Percentiles rank a stretch among this genome's conserved stretches.
Conservation (phyloP, 2,113 vertebrate genomes). For the Poeciliopsis retropinna region DNA sequence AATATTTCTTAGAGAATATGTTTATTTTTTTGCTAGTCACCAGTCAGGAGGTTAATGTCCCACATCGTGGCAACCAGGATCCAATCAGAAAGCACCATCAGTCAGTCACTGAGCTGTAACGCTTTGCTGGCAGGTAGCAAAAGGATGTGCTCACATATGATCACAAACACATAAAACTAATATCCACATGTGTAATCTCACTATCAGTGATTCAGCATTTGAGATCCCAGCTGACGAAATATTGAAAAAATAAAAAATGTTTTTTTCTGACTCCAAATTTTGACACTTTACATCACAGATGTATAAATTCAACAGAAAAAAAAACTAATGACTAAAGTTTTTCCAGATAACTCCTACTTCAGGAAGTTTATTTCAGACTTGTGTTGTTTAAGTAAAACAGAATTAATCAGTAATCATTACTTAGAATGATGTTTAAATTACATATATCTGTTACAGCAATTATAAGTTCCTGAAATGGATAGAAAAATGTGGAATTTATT, state of each 20-base stretch:
- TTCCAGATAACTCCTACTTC: neutral
- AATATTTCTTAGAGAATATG: neutral
- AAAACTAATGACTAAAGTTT: slow-evolving; percentile 26
- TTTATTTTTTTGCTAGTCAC: slow-evolving; percentile 25
- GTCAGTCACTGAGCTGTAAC: slow-evolving; percentile 65
- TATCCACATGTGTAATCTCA: slow-evolving; percentile 6
- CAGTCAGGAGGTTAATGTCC: slow-evolving; percentile 70
- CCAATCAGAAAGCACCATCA: slow-evolving; percentile 66
- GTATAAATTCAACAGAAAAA: slow-evolving; percentile 30
- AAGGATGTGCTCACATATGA: slow-evolving; percentile 16
- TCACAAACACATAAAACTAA: slow-evolving; percentile 23
- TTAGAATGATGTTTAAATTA: slow-evolving; percentile 43
- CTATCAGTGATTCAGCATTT: slow-evolving; percentile 1
- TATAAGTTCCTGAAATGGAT: slow-evolving; percentile 1
- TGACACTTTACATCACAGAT: slow-evolving; percentile 39
- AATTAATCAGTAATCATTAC: slow-evolving; percentile 37
- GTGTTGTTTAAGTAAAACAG: slow-evolving; percentile 13
- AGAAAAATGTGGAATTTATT: slow-evolving; percentile 24
- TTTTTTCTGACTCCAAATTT: slow-evolving; percentile 30
- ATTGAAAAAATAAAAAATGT: slow-evolving; percentile 22
- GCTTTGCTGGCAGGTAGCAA: slow-evolving; percentile 57
- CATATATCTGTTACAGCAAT: slow-evolving; percentile 36
- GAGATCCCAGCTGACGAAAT: slow-evolving; percentile 38
- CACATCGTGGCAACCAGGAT: slow-evolving; percentile 34
- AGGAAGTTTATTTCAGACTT: slow-evolving; percentile 10